Base-by-base conservation (phyloP, 2,797 vertebrate genomes). In the Tokudaia muenninki region DNA sequence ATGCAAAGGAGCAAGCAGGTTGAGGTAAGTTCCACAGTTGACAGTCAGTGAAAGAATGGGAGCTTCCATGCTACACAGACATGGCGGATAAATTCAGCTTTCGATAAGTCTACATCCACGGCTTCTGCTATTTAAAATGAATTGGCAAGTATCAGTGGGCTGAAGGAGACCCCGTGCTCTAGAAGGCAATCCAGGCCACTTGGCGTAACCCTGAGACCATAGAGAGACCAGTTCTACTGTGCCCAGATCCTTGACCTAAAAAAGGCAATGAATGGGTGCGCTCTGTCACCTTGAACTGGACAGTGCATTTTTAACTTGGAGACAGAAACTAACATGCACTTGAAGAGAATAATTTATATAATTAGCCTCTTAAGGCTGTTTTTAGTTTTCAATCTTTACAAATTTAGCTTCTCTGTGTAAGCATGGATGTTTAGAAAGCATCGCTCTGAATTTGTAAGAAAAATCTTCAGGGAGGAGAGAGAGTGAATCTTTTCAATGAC, bases 371-470 rank as follows among this genome's bases (percentile, higher is more conserved):
- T 34, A 52, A 1, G 80, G 19, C 31, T 84, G 24, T 44, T 11
- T n/a, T 59, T 59, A 22, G 59, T 24, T 47, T 92, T 78, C 29
- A 86, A 92, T 67, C 89, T 67, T 90, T 44, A 75, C 29, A 94
- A 12, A 70, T 61, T 74, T 55, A 84, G 74, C 13, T 67, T 90
- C 63, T 29, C 78, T 41, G 11, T 72, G 11, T 67, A 90, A 90
- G 26, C 13, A 77, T 77, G 11, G n/a, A 87, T 75, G 59, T 59
- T 24, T 59, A 59, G 59, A 22, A 59, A 59, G 22, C 59, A 59
- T 22, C 6, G 2, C 59, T 59, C 22, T 59, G 7, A 1, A 89
- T 86, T 75, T 79, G 41, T 74, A 63, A 95, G 22, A 22, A 84
- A 86, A 91, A 72, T 0, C 37, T 90, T 97, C 55, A 93, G 6